Base-by-base conservation (phyloP, 1,140 invertebrate species). In the Ladona fulva region DNA sequence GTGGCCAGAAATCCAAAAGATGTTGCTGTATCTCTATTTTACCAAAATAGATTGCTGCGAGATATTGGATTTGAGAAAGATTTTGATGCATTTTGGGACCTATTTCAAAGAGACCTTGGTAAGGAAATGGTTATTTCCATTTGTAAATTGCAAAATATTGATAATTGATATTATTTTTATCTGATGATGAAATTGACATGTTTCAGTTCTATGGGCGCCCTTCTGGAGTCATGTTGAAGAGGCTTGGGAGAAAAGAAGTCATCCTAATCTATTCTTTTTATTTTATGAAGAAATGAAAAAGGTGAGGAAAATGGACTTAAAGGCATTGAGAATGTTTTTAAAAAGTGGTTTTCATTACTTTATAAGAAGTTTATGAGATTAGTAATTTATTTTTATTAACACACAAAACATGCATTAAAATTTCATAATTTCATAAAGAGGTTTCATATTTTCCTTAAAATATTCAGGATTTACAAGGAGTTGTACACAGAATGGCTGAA, bases 271-370 rank as follows among this genome's bases (percentile, higher is more conserved):
- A 74, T 82, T 94, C 0, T 94, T 94, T 81, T 82, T 94, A 24
- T 93, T 93, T 82, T 95, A 95, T 82, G 94, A 95, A 85, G 87
- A 91, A 1, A 90, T 92, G 90, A 90, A 90, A 82, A 81, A 86
- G 77, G 85, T 87, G 81, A 82, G 29, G 1, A 8, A 37, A 37
- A 37, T n/a, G n/a, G n/a, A n/a, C n/a, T n/a, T n/a, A n/a, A n/a
- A n/a, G n/a, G n/a, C n/a, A n/a, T n/a, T n/a, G n/a, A n/a, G n/a
- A n/a, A n/a, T n/a, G n/a, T n/a, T n/a, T n/a, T n/a, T n/a, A n/a
- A n/a, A n/a, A n/a, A n/a, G n/a, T n/a, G n/a, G n/a, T n/a, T n/a
- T n/a, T n/a, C n/a, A n/a, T n/a, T n/a, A n/a, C n/a, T n/a, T n/a
- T n/a, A n/a, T n/a, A n/a, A n/a, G n/a, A n/a, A n/a, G n/a, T n/a